phyloP scores from a whole-genome alignment of 2,797 vertebrate species.

The Diplodus puntazzo region DNA sequence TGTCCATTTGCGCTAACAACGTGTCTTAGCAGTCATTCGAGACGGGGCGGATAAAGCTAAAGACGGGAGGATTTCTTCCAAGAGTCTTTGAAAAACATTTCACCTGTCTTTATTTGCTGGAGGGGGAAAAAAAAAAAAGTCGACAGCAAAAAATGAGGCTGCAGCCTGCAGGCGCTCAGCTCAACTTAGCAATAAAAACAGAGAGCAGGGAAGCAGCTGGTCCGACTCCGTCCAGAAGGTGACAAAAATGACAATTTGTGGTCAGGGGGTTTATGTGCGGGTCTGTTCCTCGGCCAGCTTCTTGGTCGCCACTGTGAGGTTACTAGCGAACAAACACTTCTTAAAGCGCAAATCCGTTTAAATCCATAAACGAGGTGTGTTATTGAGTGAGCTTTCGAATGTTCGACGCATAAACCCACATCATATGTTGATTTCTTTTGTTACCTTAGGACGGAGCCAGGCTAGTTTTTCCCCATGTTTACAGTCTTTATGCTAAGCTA shows the following conservation, averaged over 20 bases:
- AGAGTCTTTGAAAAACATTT: not conserved
- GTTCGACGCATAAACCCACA: too few species aligned
- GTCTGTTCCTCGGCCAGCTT: too few species aligned
- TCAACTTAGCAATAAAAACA: not conserved
- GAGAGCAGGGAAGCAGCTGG: not conserved
- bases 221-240: not conserved
- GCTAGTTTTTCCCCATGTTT: not conserved
- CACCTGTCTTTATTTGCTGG: not conserved
- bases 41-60: not conserved
- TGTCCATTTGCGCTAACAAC: slow-evolving; percentile 32
- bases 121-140: not conserved
- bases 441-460: not conserved
- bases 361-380: not conserved
- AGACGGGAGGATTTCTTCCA: slow-evolving; percentile 1
- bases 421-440: not conserved
- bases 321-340: not conserved
- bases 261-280: not conserved
- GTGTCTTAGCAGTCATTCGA: slow-evolving; percentile 23
- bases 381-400: too few species aligned
- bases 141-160: not conserved
- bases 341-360: not conserved
- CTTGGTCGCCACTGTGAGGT: too few species aligned
- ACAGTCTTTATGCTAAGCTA: not conserved
- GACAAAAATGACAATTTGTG: not conserved
- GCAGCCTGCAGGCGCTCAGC: not conserved